These are phyloP conservation scores for Diaperis boleti DNA, from an alignment of 2,888 invertebrate genomes.

Conservation along the genomic window DNA sequence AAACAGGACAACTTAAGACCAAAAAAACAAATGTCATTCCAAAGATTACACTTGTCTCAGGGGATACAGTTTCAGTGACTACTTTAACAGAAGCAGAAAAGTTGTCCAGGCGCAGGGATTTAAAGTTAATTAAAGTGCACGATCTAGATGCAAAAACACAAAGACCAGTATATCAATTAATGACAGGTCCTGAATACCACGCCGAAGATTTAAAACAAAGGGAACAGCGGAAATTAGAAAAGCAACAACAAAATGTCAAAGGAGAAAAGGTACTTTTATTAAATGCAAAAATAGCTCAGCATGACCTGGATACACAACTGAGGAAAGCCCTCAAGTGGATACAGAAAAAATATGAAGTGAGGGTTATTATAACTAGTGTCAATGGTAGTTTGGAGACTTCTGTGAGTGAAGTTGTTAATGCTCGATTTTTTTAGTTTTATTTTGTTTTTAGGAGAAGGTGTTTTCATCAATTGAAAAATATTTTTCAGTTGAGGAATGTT, in stretches of 20 bases:
- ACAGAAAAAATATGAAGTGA: conserved; percentile 75
- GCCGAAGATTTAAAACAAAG: conserved; percentile 72
- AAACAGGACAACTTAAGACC: conserved; percentile 49
- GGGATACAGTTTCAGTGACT: conserved; percentile 71
- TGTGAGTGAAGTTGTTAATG: conserved; percentile 57
- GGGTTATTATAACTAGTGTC: conserved; percentile 70
- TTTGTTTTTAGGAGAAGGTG: conserved; percentile 70
- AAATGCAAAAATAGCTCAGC: conserved; percentile 73
- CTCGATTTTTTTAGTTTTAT: conserved; percentile 19
- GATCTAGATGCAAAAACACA: conserved; percentile 77
- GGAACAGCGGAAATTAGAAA: conserved; percentile 67
- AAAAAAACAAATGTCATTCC: conserved; percentile 63
- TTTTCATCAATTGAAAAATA: conserved; percentile 69
- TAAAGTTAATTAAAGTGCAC: conserved; percentile 77
- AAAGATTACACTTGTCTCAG: conserved; percentile 76
- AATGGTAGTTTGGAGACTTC: conserved; percentile 62
- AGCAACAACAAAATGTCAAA: conserved; percentile 66
- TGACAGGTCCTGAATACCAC: conserved; percentile 76
- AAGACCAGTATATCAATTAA: conserved; percentile 77
- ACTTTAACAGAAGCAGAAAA: conserved; percentile 78
- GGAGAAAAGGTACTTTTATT: conserved; percentile 76
- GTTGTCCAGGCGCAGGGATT: conserved; percentile 75
- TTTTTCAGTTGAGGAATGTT: conserved; percentile 66
- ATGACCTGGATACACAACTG: conserved; percentile 75
- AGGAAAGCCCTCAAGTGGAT: conserved; percentile 77